These are phyloP conservation scores for Hydriomena furcata DNA, from an alignment of 2,888 invertebrate species.

Conservation along the genomic window DNA sequence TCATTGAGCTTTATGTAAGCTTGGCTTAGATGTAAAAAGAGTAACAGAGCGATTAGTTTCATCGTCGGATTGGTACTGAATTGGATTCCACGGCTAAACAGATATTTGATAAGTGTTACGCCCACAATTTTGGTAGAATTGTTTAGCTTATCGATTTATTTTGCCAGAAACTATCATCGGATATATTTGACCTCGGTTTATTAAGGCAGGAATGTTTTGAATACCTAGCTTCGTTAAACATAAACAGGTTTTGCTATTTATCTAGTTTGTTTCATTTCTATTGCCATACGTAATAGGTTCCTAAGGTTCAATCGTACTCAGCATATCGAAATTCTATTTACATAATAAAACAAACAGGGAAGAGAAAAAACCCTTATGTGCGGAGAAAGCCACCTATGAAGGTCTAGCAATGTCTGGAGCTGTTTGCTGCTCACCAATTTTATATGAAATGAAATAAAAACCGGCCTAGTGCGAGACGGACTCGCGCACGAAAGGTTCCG, in stretches of 20 bases:
- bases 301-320: slow-evolving; percentile 36
- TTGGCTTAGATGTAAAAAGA: slow-evolving; percentile 12
- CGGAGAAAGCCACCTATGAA: not conserved
- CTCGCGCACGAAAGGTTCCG: no score
- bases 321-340: slow-evolving; percentile 45
- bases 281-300: slow-evolving; percentile 36
- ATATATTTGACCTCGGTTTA: not conserved
- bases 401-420: not conserved
- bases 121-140: slow-evolving; percentile 13
- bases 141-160: not conserved
- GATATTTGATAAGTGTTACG: slow-evolving; percentile 17
- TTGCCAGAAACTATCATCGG: not conserved
- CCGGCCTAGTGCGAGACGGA: no score
- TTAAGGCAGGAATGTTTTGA: no score
- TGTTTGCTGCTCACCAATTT: no score
- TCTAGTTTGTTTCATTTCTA: slow-evolving; percentile 2
- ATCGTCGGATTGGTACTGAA: slow-evolving; percentile 19
- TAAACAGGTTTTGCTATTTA: not conserved
- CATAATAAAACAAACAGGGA: slow-evolving; percentile 53
- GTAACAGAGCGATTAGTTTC: slow-evolving; percentile 15
- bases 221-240: no score
- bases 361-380: slow-evolving; percentile 33
- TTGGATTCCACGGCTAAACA: not conserved
- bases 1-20: slow-evolving; percentile 12
- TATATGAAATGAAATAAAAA: no score